phyloP scores from a whole-genome alignment of 2,888 invertebrate genomes.

The Drosophila greeni region DNA sequence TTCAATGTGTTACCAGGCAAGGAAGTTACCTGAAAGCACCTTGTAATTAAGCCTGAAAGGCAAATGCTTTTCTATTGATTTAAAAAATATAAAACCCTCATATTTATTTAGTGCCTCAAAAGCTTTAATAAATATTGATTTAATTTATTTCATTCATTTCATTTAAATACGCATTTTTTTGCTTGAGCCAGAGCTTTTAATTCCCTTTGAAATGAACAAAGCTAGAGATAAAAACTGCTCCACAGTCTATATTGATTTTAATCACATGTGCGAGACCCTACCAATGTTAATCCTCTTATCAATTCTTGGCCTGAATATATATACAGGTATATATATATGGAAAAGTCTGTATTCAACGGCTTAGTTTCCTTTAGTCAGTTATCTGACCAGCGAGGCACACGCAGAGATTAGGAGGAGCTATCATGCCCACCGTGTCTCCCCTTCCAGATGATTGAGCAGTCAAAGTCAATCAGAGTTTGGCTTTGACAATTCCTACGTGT shows the following conservation, averaged over 20 bases:
- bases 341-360: not conserved
- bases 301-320: not conserved
- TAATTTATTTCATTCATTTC: not conserved
- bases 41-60: not conserved
- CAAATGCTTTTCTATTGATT: not conserved
- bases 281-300: slow-evolving; percentile 9
- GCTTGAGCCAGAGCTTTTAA: not conserved
- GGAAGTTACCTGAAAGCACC: no score
- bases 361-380: not conserved
- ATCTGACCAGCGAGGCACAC: slow-evolving; percentile 2
- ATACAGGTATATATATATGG: not conserved
- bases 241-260: slow-evolving; percentile 4
- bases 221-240: not conserved
- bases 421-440: not conserved
- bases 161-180: not conserved
- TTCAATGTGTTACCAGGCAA: not conserved
- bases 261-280: slow-evolving; percentile 4
- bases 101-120: not conserved
- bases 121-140: not conserved
- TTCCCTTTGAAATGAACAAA: slow-evolving; percentile 1
- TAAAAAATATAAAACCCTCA: not conserved
- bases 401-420: not conserved
- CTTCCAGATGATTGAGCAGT: slow-evolving; percentile 21
- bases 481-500: slow-evolving; percentile 12
- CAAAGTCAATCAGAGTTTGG: slow-evolving; percentile 18